Evolutionary conservation across 2,113 vertebrate species (phyloP).

Genomic region (Eulemur macaco): DNA sequence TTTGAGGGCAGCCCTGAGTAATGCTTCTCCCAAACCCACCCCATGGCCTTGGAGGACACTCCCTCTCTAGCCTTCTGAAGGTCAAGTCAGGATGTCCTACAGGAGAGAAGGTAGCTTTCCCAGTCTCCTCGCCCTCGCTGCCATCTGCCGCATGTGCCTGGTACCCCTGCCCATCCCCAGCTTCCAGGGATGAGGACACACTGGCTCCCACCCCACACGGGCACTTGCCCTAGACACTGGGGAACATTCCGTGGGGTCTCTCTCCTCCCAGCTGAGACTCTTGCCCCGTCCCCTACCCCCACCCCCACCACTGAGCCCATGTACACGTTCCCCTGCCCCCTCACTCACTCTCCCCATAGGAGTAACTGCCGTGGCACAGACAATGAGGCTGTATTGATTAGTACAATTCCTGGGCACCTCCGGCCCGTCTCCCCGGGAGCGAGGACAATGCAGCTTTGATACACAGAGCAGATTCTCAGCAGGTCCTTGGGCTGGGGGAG

Average conservation of each 20-base stretch:
- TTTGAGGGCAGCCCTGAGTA: background rate
- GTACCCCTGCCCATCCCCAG: background rate
- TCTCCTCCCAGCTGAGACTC: conserved; percentile 9
- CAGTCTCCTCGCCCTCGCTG: background rate
- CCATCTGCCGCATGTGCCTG: background rate
- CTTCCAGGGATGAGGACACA: background rate
- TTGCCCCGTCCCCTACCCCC: background rate
- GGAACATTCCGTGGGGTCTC: background rate
- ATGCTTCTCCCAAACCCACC: background rate
- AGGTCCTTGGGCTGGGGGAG: conserved; percentile 78
- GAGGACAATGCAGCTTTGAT: conserved; percentile 81
- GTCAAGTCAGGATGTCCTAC: conserved; percentile 37
- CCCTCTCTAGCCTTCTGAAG: background rate
- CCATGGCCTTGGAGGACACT: background rate
- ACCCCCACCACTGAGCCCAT: conserved; percentile 37
- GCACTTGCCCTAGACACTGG: background rate
- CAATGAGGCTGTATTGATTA: conserved; percentile 74
- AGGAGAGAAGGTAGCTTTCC: background rate
- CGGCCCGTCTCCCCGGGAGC: conserved; percentile 75
- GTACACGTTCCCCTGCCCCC: conserved; percentile 49
- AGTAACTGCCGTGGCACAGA: conserved; percentile 74
- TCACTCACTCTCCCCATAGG: conserved; percentile 66
- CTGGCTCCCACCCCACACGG: background rate
- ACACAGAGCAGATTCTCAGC: conserved; percentile 79
- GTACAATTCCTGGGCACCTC: conserved; percentile 75